Conservation (phyloP, 2,113 vertebrate species). For the Baryphthengus martii region DNA sequence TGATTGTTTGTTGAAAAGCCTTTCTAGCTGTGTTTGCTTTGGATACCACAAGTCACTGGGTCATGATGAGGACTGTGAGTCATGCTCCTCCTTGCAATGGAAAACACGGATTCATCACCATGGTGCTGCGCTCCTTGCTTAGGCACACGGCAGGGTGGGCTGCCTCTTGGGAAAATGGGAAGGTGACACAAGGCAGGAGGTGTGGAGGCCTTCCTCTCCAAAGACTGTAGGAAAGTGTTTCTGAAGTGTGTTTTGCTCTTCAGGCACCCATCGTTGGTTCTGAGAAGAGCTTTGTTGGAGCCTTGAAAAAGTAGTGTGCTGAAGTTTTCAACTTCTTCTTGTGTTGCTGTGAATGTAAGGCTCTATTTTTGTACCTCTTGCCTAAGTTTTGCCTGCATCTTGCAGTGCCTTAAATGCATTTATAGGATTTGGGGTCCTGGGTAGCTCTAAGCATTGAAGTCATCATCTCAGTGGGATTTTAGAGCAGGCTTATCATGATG, state of each 20-base stretch:
- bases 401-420: not conserved
- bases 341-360: not conserved
- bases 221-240: not conserved
- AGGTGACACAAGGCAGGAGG: not conserved
- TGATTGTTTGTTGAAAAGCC: constrained; percentile 38
- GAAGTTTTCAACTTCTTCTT: not conserved
- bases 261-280: not conserved
- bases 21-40: not conserved
- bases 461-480: not conserved
- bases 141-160: fast-evolving
- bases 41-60: constrained; percentile 25
- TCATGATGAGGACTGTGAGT: constrained; percentile 14
- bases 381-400: not conserved
- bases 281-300: not conserved
- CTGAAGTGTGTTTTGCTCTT: not conserved
- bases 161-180: not conserved
- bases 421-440: not conserved
- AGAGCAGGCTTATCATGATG: not conserved
- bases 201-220: not conserved
- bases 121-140: not conserved
- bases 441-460: not conserved
- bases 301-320: fast-evolving
- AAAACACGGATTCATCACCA: not conserved
- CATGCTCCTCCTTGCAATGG: not conserved
- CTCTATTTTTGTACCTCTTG: not conserved